Base-by-base conservation (phyloP, 2,797 vertebrate species). In the Trichosurus vulpecula region DNA sequence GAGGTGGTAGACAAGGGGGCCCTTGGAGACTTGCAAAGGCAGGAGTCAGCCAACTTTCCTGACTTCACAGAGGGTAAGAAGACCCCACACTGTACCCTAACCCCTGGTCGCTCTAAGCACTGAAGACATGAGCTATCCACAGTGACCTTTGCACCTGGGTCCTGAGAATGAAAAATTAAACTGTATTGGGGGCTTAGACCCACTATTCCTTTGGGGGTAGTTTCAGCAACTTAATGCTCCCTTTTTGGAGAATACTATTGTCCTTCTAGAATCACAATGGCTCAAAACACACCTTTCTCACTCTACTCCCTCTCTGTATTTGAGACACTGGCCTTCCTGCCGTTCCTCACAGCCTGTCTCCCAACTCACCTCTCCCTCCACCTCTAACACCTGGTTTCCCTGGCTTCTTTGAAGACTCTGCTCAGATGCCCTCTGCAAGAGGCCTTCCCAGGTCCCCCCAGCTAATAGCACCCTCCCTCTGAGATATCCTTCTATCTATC, bases 21-120 rank as follows among this genome's bases (percentile, higher is more conserved):
- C n/a, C 61, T n/a, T n/a, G 61, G 61, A 74, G 61, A n/a, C 87
- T 53, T 54, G 92, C 52, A n/a, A 90, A 90, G 66, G 16, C 90
- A 97, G 93, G 95, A 93, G 93, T 87, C 94, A 93, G 87, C 41
- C 25, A 51, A 90, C 54, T 90, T 93, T 91, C 54, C 22, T 56
- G 12, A 25, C 81, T 87, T 51, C 41, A 61, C 22, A 27, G 74
- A 74, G 25, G 2, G 25, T 3, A 47, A 41, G 25, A 87, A 51
- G 74, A 41, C n/a, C n/a, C n/a, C 12, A 47, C n/a, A 81, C n/a
- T 81, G 66, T 41, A 10, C 19, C 19, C 22, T 87, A 87, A 87
- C 41, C 41, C 61, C 74, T 11, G 25, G 51, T 87, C 22, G 22
- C 41, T 81, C 41, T 27, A 87, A 51, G 9, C 22, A 27, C 9